Base-by-base conservation (phyloP, 2,888 invertebrate species). In the Tetragnatha montana region DNA sequence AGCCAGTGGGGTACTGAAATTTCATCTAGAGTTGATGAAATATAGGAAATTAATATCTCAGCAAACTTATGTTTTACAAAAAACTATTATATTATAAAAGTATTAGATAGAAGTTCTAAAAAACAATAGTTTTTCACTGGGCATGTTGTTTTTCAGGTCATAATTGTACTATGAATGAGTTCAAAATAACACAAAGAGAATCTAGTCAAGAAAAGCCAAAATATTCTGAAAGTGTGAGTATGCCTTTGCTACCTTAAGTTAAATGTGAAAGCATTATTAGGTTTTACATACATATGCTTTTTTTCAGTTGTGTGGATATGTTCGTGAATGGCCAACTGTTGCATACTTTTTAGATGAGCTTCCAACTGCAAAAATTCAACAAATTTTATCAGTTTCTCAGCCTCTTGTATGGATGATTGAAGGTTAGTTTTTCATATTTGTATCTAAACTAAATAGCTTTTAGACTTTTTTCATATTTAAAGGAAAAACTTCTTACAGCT, bases 281-380 rank as follows among this genome's bases (percentile, higher is more conserved):
- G 21, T 73, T 21, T 73, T 4, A 7, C 21, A 22, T n/a, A 49
- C 12, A 17, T 49, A 0, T 14, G 8, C 21, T 51, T 47, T 81
- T n/a, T 86, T 74, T 12, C 51, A 87, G 86, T 12, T 60, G 12
- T 74, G 7, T 68, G 19, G 8, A 47, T 86, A 49, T 70, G 68
- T 90, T 79, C 82, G 79, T 47, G 47, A 74, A 47, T 81, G 75
- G 82, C 86, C 89, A 50, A 49, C 70, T 51, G 74, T 90, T 14
- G 71, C 81, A 14, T 90, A 90, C 22, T 90, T 90, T 82, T 70
- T 90, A 8, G 82, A 90, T 87, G 87, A 90, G 19, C 74, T 90
- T 69, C 89, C 89, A n/a, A 83, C 78, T 19, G 49, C 82, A n/a
- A 90, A 90, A 74, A 68, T 87, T 51, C 71, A 19, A 49, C 81